Base-by-base conservation (phyloP, 2,113 vertebrate species). In the Cyrtonyx montezumae region DNA sequence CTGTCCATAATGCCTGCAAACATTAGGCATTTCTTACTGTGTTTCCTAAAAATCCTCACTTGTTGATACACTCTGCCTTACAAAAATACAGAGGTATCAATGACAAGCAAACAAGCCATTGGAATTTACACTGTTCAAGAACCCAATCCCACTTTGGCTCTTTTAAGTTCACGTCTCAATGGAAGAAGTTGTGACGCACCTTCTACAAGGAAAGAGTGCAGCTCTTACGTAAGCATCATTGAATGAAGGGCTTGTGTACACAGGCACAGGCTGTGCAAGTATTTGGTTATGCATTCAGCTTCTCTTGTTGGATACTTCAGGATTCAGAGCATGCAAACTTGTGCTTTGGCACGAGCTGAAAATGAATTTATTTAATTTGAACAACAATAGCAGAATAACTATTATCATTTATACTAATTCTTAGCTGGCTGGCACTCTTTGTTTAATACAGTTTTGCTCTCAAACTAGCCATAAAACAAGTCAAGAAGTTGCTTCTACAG, bases 351-450 rank as follows among this genome's bases (percentile, higher is more conserved):
- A 78, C 51, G 23, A 61, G 36, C 58, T 84, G 79, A 65, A 80
- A 93, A 88, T 13, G 2, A 88, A 74, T 91, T 34, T 53, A 67
- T 78, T 93, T 75, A 15, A 71, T 85, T 87, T 91, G 22, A n/a
- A 66, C 74, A 49, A 37, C 62, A 93, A 63, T 42, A 92, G 59
- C 40, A 65, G 25, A 58, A 42, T 87, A 82, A 22, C 23, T 84
- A 25, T 58, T 91, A 85, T 51, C 28, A 79, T 11, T 61, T 18
- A 37, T 85, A 70, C 51, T 84, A 83, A 84, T 74, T 88, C 53
- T 77, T 74, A 71, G 46, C 30, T 92, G 59, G 75, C 30, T 48
- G 40, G 11, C 14, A 12, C 34, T 63, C 42, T 84, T 74, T 87
- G n/a, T 34, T 88, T 76, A 61, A 37, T 21, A 62, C 19, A 42